Evolutionary conservation across 2,888 invertebrate species (phyloP).

Genomic region (Macrophya alboannulata): DNA sequence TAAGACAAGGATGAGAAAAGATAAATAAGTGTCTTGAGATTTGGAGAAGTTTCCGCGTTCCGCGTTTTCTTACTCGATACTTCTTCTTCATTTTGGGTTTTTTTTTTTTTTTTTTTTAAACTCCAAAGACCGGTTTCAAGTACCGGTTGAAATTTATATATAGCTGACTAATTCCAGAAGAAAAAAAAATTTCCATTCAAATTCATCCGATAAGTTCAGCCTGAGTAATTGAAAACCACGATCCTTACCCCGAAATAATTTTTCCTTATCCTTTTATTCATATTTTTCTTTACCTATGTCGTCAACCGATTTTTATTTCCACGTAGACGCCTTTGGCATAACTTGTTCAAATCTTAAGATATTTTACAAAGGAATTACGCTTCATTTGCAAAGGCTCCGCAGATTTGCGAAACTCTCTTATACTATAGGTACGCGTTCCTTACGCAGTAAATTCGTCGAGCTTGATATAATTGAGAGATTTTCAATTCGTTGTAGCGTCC

Average conservation of each 20-base stretch:
- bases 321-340: neutral
- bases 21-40: constrained; percentile 59
- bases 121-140: neutral
- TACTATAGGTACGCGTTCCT: neutral
- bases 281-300: no score
- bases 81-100: neutral
- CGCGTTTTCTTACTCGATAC: constrained; percentile 6
- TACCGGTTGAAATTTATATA: neutral
- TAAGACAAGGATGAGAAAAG: constrained; percentile 57
- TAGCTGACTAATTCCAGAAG: neutral
- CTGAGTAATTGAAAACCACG: neutral
- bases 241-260: neutral
- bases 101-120: neutral
- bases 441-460: neutral
- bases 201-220: neutral
- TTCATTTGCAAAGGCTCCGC: neutral
- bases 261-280: neutral
- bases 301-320: neutral
- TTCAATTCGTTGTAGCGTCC: neutral
- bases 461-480: constrained; percentile 21
- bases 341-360: neutral
- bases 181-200: neutral
- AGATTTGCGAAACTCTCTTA: constrained; percentile 11
- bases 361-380: constrained; percentile 12
- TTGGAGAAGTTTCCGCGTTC: constrained; percentile 12